These are phyloP conservation scores for Syngnathus acus DNA, from an alignment of 2,797 vertebrate genomes.

Conservation along the genomic window DNA sequence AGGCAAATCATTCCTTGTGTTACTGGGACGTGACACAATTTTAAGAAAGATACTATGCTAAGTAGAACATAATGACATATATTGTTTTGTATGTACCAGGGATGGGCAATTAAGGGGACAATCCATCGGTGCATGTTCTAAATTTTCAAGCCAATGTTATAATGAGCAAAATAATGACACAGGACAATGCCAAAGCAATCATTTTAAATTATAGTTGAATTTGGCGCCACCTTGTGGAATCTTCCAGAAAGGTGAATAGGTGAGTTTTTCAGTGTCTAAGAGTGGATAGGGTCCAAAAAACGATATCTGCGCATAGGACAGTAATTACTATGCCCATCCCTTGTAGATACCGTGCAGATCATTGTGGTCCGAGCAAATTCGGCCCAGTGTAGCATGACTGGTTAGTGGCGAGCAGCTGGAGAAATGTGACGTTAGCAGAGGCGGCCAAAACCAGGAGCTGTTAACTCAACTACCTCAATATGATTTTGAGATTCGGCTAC, in stretches of 20 bases:
- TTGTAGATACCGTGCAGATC: constrained; percentile 11
- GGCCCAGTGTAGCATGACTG: constrained; percentile 37
- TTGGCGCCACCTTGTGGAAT: neutral
- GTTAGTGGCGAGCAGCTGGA: constrained; percentile 15
- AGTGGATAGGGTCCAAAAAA: neutral
- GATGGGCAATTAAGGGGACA: neutral
- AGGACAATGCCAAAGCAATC: neutral
- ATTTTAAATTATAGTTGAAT: neutral
- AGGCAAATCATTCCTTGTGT: neutral
- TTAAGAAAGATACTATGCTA: neutral
- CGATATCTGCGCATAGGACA: neutral
- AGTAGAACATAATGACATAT: too few species aligned
- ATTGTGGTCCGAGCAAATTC: neutral
- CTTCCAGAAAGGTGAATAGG: neutral
- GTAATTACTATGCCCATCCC: neutral
- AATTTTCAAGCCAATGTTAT: too few species aligned
- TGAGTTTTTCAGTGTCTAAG: neutral
- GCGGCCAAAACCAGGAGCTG: constrained; percentile 16
- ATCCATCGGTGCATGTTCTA: too few species aligned
- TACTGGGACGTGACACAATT: neutral
- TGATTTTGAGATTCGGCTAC: constrained; percentile 48
- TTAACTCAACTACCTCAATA: constrained; percentile 56
- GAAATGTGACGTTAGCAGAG: constrained; percentile 42
- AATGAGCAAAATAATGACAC: neutral
- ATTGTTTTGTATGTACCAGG: neutral